Percentiles rank a stretch among this genome's conserved stretches.
phyloP scores from a whole-genome alignment of 2,797 vertebrate genomes.

The Tadarida brasiliensis region DNA sequence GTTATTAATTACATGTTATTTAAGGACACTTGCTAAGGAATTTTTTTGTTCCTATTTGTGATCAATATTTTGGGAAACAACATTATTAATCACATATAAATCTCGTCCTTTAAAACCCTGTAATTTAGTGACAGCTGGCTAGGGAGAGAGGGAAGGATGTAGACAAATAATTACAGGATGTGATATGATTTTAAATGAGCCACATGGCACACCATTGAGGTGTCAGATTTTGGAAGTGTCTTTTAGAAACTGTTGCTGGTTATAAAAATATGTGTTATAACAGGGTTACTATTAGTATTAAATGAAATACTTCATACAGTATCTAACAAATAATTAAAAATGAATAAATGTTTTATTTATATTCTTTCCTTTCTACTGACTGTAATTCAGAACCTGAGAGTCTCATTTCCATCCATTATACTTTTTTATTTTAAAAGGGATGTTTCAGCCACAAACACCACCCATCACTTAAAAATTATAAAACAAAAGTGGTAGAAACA shows the following conservation, averaged over 20 bases:
- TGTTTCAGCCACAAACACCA: neutral
- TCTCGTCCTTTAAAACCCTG: neutral
- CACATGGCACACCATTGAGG: neutral
- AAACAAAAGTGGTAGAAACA: neutral
- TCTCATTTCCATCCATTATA: neutral
- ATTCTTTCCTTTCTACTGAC: neutral
- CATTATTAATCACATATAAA: neutral
- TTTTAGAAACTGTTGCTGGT: neutral
- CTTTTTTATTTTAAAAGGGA: neutral
- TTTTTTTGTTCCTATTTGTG: neutral
- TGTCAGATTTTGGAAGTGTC: neutral
- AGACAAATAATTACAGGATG: conserved; percentile 13
- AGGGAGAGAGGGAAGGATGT: neutral
- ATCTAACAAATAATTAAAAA: neutral
- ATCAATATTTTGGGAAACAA: neutral
- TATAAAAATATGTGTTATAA: neutral
- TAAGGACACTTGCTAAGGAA: neutral
- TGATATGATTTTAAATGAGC: neutral
- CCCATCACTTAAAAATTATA: neutral
- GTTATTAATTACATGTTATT: conserved; percentile 22
- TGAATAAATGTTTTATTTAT: neutral
- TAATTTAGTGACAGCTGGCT: neutral
- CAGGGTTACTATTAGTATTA: neutral
- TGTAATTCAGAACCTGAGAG: neutral
- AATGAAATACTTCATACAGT: neutral